These are phyloP conservation scores for Anagrus nilaparvatae DNA, from an alignment of 1,140 invertebrate species.

Conservation along the genomic window DNA sequence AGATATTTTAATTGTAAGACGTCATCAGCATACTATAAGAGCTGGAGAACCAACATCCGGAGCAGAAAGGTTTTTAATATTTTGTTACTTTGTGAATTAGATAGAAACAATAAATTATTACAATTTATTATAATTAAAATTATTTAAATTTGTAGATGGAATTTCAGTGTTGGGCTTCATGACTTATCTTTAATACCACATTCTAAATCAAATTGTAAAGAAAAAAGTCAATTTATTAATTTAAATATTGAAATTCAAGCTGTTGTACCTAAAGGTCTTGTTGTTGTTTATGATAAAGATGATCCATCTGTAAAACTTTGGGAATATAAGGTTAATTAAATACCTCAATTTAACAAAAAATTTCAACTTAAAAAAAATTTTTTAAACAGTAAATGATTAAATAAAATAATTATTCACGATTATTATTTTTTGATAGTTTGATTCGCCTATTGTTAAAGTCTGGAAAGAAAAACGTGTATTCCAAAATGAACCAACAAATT, in stretches of 20 bases:
- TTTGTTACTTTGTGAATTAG: neutral
- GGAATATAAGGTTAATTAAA: slow-evolving; percentile 54
- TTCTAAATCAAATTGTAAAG: slow-evolving; percentile 41
- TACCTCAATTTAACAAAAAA: slow-evolving; percentile 4
- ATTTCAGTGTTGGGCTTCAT: slow-evolving; percentile 87
- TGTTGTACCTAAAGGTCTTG: slow-evolving; percentile 62
- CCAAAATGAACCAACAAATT: slow-evolving; percentile 24
- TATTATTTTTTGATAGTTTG: slow-evolving; percentile 48
- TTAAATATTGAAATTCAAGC: slow-evolving; percentile 51
- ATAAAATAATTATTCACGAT: slow-evolving; percentile 5
- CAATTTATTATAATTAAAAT: slow-evolving; percentile 4
- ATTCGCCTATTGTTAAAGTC: slow-evolving; percentile 72
- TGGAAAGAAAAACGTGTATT: slow-evolving; percentile 55
- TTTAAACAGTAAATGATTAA: slow-evolving; percentile 2
- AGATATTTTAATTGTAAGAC: slow-evolving; percentile 65
- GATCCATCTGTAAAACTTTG: slow-evolving; percentile 50
- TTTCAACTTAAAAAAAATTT: neutral
- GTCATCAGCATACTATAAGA: slow-evolving; percentile 75
- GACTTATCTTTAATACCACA: slow-evolving; percentile 55
- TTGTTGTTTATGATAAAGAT: slow-evolving; percentile 51
- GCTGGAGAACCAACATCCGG: slow-evolving; percentile 76
- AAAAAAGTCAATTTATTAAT: slow-evolving; percentile 27
- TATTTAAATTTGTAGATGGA: slow-evolving; percentile 60
- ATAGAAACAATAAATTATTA: neutral
- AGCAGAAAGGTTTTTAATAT: slow-evolving; percentile 54